Evolutionary conservation across 30 jellyfish, hydroid and myxozoan species (phyloP).

Genomic region (Aurelia aurita complex sp. Pacific): DNA sequence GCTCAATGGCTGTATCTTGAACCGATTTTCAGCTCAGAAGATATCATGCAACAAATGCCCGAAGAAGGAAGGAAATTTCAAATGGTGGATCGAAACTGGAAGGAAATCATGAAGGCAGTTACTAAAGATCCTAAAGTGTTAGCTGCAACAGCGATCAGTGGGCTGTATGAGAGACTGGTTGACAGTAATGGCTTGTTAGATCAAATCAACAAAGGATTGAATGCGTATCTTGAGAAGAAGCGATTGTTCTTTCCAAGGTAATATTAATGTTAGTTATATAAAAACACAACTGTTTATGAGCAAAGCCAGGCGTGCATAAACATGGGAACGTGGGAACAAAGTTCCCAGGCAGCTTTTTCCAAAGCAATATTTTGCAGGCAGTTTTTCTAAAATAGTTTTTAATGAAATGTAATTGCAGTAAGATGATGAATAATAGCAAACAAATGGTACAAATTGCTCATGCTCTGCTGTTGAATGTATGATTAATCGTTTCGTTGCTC

Average conservation of each 20-base stretch:
- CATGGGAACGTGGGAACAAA: no score
- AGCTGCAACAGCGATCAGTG: conserved; percentile 88
- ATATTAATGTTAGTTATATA: no score
- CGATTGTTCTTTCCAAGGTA: conserved; percentile 96
- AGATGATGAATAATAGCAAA: no score
- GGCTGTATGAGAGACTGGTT: conserved; percentile 77
- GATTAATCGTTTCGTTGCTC: no score
- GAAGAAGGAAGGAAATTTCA: conserved; percentile 95
- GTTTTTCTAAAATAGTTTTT: no score
- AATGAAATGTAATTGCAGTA: no score
- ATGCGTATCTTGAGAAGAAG: conserved; percentile 93
- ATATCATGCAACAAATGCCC: conserved; percentile 99
- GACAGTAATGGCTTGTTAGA: conserved; percentile 82
- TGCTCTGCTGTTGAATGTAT: no score
- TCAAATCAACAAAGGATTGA: conserved; percentile 94
- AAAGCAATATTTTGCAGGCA: no score
- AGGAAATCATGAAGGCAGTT: conserved; percentile 77
- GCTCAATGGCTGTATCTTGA: conserved; percentile 97
- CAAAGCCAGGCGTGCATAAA: no score
- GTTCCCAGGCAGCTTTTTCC: no score
- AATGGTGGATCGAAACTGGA: conserved; percentile 91
- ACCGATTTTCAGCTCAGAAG: conserved; percentile 97
- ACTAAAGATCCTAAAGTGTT: conserved; percentile 86
- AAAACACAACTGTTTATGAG: no score
- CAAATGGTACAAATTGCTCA: no score